Evolutionary conservation across 1,140 invertebrate genomes (phyloP).

Genomic region (Aphelinus atriplicis): DNA sequence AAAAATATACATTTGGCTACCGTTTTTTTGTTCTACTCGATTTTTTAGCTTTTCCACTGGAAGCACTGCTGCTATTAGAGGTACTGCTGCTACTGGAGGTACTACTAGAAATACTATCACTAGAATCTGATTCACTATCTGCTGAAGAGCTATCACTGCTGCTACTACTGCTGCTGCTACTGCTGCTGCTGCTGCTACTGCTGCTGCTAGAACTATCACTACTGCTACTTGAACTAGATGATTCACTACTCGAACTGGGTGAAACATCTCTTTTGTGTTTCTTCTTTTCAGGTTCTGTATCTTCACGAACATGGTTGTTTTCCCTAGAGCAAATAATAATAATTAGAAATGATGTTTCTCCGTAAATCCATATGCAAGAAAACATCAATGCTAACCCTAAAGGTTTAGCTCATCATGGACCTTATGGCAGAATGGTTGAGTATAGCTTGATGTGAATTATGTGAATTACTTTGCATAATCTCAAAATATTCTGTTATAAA

Average conservation of each 20-base stretch:
- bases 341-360: background rate
- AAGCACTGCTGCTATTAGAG: conserved; percentile 3
- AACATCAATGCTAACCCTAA: no score
- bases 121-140: conserved; percentile 37
- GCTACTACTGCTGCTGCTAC: conserved; percentile 42
- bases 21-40: conserved; percentile 23
- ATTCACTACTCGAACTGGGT: conserved; percentile 1
- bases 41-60: conserved; percentile 11
- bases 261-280: conserved; percentile 46
- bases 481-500: no score
- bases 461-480: no score
- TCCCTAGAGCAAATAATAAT: conserved; percentile 8
- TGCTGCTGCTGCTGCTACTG: conserved; percentile 46
- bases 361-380: no score
- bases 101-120: conserved; percentile 36
- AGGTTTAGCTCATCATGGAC: no score
- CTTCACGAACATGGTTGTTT: background rate
- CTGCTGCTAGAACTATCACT: conserved; percentile 48
- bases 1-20: no score
- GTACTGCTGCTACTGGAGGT: conserved; percentile 30
- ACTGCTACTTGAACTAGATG: conserved; percentile 46
- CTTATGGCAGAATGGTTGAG: no score
- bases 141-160: conserved; percentile 32
- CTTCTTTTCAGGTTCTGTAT: conserved; percentile 31
- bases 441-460: no score